Evolutionary conservation across 2,797 vertebrate genomes (phyloP).

Genomic region (Halcyon chelicuti): DNA sequence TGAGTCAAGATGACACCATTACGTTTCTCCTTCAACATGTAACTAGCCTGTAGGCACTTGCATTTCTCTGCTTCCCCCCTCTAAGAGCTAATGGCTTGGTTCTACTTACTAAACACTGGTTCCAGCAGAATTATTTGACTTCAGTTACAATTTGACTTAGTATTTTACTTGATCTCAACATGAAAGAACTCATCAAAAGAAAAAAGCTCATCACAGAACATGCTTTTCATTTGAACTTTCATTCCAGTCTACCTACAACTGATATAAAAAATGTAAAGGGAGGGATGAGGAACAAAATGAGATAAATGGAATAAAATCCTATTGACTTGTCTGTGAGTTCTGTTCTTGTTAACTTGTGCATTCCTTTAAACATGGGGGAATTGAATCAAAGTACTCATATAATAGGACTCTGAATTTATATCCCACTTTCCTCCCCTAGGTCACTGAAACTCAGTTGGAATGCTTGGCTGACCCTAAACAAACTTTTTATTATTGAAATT

Average conservation of each 20-base stretch:
- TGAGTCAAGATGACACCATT: neutral
- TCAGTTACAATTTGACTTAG: neutral
- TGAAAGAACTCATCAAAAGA: neutral
- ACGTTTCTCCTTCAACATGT: neutral
- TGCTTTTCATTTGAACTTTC: neutral
- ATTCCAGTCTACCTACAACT: neutral
- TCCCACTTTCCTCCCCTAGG: neutral
- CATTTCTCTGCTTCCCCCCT: neutral
- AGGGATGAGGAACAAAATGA: neutral
- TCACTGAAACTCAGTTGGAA: neutral
- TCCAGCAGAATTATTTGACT: neutral
- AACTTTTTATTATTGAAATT: neutral
- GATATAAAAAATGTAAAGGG: neutral
- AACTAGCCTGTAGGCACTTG: neutral
- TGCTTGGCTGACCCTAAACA: neutral
- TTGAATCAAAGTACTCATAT: neutral
- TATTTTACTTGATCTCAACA: neutral
- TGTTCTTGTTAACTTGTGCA: neutral
- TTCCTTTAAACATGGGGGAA: neutral
- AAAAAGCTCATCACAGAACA: neutral
- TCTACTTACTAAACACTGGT: neutral
- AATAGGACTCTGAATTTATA: neutral
- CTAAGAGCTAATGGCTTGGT: neutral
- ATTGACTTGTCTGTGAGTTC: neutral
- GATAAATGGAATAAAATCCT: neutral